A percentile compares a stretch with the other conserved stretches of the same genome.
Conservation (phyloP, 2,888 invertebrate genomes). For the Theristus sp. region DNA sequence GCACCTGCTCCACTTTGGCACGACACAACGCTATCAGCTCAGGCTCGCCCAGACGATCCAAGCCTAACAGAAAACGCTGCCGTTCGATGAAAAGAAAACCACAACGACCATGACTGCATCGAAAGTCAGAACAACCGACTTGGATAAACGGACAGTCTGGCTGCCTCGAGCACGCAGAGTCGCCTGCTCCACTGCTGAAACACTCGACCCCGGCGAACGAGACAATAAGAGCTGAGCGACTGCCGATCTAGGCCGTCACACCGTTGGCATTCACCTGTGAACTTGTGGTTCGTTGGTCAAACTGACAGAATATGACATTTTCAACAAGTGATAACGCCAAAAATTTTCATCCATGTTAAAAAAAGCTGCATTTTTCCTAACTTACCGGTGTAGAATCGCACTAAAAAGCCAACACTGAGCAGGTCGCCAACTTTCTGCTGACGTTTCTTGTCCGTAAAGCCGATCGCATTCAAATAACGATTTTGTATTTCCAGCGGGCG, state of each 20-base stretch:
- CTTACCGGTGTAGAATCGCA: slow-evolving; percentile 31
- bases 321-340: no score
- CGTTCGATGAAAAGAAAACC: no score
- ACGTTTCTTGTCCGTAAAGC: slow-evolving; percentile 25
- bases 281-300: no score
- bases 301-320: no score
- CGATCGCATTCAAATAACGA: slow-evolving; percentile 29
- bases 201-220: slow-evolving; percentile 30
- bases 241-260: neutral
- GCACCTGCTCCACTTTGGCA: slow-evolving; percentile 7
- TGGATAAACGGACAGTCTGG: slow-evolving; percentile 31
- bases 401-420: slow-evolving; percentile 29
- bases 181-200: slow-evolving; percentile 31
- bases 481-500: slow-evolving; percentile 32
- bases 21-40: slow-evolving; percentile 8
- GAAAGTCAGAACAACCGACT: slow-evolving; percentile 14
- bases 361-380: no score
- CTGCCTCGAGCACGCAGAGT: slow-evolving; percentile 31
- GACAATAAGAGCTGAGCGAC: slow-evolving; percentile 23
- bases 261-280: no score
- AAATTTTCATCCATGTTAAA: no score
- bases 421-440: slow-evolving; percentile 27
- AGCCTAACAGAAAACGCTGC: slow-evolving; percentile 1
- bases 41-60: slow-evolving; percentile 7
- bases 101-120: no score